Conservation (phyloP, 2,797 vertebrate species). For the Enteromius trimaculatus region DNA sequence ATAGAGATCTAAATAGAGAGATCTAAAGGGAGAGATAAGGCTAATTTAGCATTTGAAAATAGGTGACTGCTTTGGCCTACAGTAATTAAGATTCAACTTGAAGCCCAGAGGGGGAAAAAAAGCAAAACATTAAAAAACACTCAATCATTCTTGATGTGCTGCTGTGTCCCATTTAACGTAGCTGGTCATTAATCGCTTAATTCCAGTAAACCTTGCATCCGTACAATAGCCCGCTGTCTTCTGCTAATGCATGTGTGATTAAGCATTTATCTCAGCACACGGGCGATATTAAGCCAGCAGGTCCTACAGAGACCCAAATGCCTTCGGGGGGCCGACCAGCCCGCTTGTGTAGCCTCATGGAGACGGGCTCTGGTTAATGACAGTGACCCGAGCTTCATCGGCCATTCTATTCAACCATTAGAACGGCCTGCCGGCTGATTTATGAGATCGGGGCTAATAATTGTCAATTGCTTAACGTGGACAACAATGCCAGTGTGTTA, state of each 20-base stretch:
- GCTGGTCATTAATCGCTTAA: constrained; percentile 96
- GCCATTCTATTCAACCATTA: constrained; percentile 95
- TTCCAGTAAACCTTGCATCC: constrained; percentile 93
- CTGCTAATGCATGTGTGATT: constrained; percentile 91
- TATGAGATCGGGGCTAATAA: constrained; percentile 93
- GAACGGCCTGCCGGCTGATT: constrained; percentile 96
- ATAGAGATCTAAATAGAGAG: neutral
- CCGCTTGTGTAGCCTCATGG: constrained; percentile 74
- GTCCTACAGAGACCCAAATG: constrained; percentile 88
- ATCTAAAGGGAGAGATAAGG: neutral
- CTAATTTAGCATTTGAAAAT: constrained; percentile 64
- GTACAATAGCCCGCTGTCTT: constrained; percentile 95
- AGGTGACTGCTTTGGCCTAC: constrained; percentile 71
- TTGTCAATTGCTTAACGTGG: constrained; percentile 90
- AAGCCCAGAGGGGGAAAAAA: constrained; percentile 57
- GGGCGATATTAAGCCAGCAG: constrained; percentile 91
- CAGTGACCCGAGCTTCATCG: constrained; percentile 98
- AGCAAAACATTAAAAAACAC: constrained; percentile 80
- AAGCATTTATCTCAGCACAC: constrained; percentile 86
- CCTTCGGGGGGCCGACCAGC: constrained; percentile 77
- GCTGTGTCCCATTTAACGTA: constrained; percentile 88
- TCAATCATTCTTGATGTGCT: constrained; percentile 85
- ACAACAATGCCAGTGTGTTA: constrained; percentile 75
- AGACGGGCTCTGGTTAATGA: constrained; percentile 93
- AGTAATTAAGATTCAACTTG: constrained; percentile 76